Evolutionary conservation across 2,113 vertebrate genomes (phyloP).

Genomic region (Rana temporaria): DNA sequence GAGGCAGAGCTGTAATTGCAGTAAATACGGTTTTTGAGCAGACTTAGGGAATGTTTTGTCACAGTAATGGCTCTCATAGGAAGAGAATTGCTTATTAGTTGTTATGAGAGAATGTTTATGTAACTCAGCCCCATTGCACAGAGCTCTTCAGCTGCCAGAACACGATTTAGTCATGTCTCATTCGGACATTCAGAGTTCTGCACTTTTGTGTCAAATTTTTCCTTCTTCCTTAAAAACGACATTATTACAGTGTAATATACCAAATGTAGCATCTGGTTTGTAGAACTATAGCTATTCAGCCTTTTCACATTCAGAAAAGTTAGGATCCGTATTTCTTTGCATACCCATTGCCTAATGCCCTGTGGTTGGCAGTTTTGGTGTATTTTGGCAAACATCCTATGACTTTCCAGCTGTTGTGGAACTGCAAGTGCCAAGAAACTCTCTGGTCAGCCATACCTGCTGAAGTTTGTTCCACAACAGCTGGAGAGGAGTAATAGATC

Average conservation of each 20-base stretch:
- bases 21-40: conserved; percentile 3
- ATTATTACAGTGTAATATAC: background rate
- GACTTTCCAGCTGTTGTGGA: background rate
- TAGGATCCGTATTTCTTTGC: background rate
- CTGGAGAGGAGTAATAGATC: background rate
- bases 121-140: conserved; percentile 55
- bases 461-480: background rate
- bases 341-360: background rate
- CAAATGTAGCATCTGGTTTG: background rate
- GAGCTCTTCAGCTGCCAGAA: conserved; percentile 46
- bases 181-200: conserved; percentile 43
- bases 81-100: conserved; percentile 48
- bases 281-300: background rate
- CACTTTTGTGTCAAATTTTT: background rate
- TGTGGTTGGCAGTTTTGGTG: background rate
- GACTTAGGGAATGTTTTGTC: conserved; percentile 40
- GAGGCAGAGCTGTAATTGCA: conserved; percentile 6
- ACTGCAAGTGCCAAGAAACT: background rate
- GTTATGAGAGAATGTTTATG: conserved; percentile 55
- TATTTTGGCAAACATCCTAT: background rate
- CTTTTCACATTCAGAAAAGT: background rate
- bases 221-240: background rate
- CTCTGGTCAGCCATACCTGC: background rate
- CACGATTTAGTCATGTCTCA: conserved; percentile 38
- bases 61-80: conserved; percentile 48